phyloP scores from a whole-genome alignment of 1,140 invertebrate species.

The Hylyphantes graminicola region DNA sequence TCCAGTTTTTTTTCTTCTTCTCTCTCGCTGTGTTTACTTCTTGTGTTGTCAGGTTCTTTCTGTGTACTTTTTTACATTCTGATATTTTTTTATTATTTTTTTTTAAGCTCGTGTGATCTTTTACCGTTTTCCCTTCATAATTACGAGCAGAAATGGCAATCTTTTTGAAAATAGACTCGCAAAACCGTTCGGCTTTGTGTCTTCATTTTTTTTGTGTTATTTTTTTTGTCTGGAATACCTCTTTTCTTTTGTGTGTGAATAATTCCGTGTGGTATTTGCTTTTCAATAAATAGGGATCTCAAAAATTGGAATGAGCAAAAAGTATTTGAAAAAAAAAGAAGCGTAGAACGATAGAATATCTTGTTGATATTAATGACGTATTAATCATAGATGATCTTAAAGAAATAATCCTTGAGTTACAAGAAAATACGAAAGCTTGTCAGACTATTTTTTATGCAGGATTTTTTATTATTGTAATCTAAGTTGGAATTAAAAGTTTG shows the following conservation, averaged over 20 bases:
- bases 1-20: conserved; percentile 10
- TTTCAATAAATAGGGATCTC: conserved; percentile 23
- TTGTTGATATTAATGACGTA: conserved; percentile 32
- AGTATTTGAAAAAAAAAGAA: neutral
- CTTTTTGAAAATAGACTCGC: conserved; percentile 47
- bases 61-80: neutral
- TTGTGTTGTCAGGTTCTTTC: conserved; percentile 11
- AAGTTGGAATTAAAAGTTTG: conserved; percentile 22
- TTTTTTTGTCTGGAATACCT: neutral
- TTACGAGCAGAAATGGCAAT: conserved; percentile 48
- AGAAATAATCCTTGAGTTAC: conserved; percentile 25
- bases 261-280: conserved; percentile 38
- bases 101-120: neutral
- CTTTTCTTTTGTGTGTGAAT: conserved; percentile 30
- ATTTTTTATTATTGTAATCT: neutral
- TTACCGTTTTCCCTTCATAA: conserved; percentile 38
- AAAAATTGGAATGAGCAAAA: neutral
- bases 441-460: neutral
- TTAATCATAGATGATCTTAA: conserved; percentile 51
- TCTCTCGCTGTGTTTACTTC: neutral
- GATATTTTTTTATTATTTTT: neutral
- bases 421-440: conserved; percentile 35
- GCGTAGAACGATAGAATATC: neutral
- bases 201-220: conserved; percentile 23
- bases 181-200: conserved; percentile 39